Evolutionary conservation across 1,140 invertebrate genomes (phyloP).

Genomic region (Aphaenogaster rudis): DNA sequence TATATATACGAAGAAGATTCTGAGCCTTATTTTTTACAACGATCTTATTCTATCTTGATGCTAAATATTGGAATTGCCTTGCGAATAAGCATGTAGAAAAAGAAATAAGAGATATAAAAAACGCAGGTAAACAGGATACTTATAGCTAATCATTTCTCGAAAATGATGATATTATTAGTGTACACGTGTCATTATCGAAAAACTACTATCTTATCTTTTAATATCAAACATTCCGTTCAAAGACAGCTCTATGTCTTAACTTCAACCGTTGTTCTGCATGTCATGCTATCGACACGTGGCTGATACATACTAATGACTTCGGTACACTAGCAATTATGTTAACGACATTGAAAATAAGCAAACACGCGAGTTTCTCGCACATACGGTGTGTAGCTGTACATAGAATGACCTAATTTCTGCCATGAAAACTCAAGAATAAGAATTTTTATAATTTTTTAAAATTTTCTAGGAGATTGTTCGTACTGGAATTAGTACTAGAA

Average conservation of each 20-base stretch:
- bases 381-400: neutral
- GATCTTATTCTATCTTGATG: neutral
- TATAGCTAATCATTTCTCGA: neutral
- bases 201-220: neutral
- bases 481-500: too few relatives aligned
- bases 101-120: neutral
- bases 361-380: neutral
- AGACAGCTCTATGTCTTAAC: neutral
- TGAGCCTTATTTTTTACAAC: neutral
- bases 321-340: neutral
- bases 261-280: neutral
- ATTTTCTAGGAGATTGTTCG: neutral
- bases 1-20: neutral
- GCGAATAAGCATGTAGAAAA: neutral
- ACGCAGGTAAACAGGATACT: neutral
- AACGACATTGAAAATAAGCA: slow-evolving; percentile 7
- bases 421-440: neutral
- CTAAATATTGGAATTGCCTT: neutral
- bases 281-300: neutral
- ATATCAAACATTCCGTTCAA: neutral
- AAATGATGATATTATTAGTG: slow-evolving; percentile 10
- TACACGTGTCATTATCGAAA: neutral
- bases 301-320: slow-evolving; percentile 13
- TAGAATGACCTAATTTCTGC: neutral
- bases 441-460: neutral